Base-by-base conservation (phyloP, 2,797 vertebrate species). In the Platalea minor region DNA sequence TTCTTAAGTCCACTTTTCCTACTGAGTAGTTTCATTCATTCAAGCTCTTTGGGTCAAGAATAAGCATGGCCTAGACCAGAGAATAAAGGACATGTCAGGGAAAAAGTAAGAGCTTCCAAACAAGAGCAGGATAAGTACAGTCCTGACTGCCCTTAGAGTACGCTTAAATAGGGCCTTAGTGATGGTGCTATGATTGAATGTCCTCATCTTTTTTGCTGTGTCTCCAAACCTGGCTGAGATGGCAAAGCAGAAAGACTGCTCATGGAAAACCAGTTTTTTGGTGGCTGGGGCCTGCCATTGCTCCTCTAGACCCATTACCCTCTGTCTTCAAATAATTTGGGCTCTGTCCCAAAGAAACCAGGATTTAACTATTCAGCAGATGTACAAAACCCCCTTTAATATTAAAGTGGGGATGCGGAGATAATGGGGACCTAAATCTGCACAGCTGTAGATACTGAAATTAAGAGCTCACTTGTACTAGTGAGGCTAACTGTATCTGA, bases 401-500 rank as follows among this genome's bases (percentile, higher is more conserved):
- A n/a, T 35, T 61, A 8, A 63, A 64, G 25, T 48, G 29, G 7
- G 8, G 7, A 41, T 90, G 48, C 20, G 0, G 0, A 65, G n/a
- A 21, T 37, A 48, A 45, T 26, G 17, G 53, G 4, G 8, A 48
- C 11, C 16, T 45, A 56, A 51, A 17, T 60, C 59, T 4, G 2
- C 37, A 28, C 5, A 87, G 26, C 31, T 75, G 23, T 54, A 29
- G 33, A 26, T 39, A 31, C 10, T 82, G 51, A 67, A 88, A 67
- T 51, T n/a, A 65, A 88, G 14, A 53, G 57, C 48, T 90, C 2
- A 4, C 10, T 81, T 0, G 0, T 50, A n/a, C 26, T 43, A 8
- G 11, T 24, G 37, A 57, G 59, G n/a, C 10, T 25, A 70, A 8
- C 16, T 61, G 5, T 39, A 3, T 54, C 75, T 85, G 26, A 43